A percentile compares a stretch with the other conserved stretches of the same genome.
Evolutionary conservation across 2,113 vertebrate species (phyloP).

Genomic region (Ovis aries): DNA sequence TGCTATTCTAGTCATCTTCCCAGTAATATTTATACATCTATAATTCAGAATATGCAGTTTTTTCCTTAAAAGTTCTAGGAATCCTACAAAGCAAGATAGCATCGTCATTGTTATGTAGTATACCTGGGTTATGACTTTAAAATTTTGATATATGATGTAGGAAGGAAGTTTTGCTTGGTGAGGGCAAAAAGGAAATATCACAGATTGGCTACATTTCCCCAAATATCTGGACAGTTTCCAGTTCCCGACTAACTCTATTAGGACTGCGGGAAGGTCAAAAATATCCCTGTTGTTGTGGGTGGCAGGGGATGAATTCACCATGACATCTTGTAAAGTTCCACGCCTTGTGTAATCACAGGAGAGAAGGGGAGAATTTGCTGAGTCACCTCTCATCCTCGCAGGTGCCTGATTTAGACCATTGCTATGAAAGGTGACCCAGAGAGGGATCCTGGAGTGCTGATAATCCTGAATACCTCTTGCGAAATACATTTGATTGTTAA

Average conservation of each 20-base stretch:
- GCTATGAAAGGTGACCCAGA: not conserved
- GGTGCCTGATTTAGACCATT: not conserved
- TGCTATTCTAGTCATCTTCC: not conserved
- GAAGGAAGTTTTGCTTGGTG: slow-evolving; percentile 31
- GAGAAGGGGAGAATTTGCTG: slow-evolving; percentile 32
- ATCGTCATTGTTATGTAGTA: not conserved
- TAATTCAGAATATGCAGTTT: not conserved
- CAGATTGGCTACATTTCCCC: slow-evolving; percentile 35
- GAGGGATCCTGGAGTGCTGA: not conserved
- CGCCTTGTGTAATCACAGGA: slow-evolving; percentile 30
- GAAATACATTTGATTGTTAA: not conserved
- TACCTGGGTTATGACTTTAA: slow-evolving; percentile 28
- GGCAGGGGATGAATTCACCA: not conserved
- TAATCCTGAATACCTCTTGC: not conserved
- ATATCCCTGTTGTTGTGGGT: slow-evolving; percentile 21
- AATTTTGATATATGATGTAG: not conserved
- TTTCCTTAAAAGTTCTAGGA: slow-evolving; percentile 11
- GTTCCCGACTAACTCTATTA: slow-evolving; percentile 13
- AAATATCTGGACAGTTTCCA: slow-evolving; percentile 47
- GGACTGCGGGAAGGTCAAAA: slow-evolving; percentile 29
- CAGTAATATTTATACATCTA: not conserved
- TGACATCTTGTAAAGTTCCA: slow-evolving; percentile 55
- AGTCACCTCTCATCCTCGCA: not conserved
- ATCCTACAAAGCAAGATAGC: not conserved
- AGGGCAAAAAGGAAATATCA: slow-evolving; percentile 30